These are phyloP conservation scores for Acrobasis suavella DNA, from an alignment of 2,888 invertebrate species.

Conservation along the genomic window DNA sequence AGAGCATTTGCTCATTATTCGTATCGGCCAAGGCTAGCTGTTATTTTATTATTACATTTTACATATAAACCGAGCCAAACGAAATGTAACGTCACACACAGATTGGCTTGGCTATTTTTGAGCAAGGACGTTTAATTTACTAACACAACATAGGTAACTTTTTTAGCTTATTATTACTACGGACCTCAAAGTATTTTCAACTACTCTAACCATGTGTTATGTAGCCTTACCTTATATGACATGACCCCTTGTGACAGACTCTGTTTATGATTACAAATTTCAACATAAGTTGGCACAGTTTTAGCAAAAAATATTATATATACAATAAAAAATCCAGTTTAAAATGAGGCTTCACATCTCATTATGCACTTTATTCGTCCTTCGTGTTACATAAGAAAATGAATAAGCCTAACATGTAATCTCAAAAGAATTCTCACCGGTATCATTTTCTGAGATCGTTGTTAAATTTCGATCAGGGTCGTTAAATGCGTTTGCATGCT, in stretches of 20 bases:
- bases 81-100: slow-evolving; percentile 33
- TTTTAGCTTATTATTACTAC: not conserved
- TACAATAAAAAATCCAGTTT: not conserved
- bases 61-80: slow-evolving; percentile 40
- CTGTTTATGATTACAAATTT: too few species aligned
- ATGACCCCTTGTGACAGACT: too few species aligned
- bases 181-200: too few species aligned
- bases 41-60: slow-evolving; percentile 39
- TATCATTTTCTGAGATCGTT: slow-evolving; percentile 14
- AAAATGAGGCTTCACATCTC: not conserved
- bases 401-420: slow-evolving; percentile 15
- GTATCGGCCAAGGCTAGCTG: slow-evolving; percentile 50
- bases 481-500: not conserved
- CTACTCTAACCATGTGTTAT: too few species aligned
- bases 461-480: slow-evolving; percentile 13
- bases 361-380: not conserved
- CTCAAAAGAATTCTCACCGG: slow-evolving; percentile 28
- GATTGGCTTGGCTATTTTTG: slow-evolving; percentile 42
- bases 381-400: slow-evolving; percentile 6
- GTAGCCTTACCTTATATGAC: too few species aligned
- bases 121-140: slow-evolving; percentile 32
- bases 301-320: too few species aligned
- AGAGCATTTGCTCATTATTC: slow-evolving; percentile 44
- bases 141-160: not conserved
- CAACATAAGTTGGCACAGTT: too few species aligned